phyloP scores from a whole-genome alignment of 2,113 vertebrate species.

The Cygnus buccinator region DNA sequence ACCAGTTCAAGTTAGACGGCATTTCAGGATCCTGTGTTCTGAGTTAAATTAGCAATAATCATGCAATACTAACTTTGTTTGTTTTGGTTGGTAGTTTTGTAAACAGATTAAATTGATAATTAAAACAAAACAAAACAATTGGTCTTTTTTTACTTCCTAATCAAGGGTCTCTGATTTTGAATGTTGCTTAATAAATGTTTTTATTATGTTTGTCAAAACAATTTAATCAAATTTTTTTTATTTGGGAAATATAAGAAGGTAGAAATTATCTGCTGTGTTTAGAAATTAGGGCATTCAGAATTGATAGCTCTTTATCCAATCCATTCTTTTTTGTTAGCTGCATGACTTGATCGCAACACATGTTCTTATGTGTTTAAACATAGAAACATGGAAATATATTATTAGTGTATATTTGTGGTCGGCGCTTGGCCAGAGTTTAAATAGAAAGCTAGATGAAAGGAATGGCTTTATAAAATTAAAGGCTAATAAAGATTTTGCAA shows the following conservation, averaged over 20 bases:
- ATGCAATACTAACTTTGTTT: not conserved
- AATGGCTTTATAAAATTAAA: constrained; percentile 37
- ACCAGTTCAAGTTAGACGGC: not conserved
- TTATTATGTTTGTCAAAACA: not conserved
- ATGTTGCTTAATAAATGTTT: not conserved
- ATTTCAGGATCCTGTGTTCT: not conserved
- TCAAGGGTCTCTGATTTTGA: not conserved
- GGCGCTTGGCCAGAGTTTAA: constrained; percentile 26
- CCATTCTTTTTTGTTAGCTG: not conserved
- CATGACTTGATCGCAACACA: not conserved
- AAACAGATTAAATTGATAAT: not conserved
- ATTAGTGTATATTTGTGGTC: not conserved
- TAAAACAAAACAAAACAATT: too few relatives aligned
- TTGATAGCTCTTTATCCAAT: not conserved
- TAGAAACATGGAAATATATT: not conserved
- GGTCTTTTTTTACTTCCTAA: not conserved
- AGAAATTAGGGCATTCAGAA: not conserved
- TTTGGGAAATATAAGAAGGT: not conserved
- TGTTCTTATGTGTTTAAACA: not conserved
- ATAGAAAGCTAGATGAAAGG: constrained; percentile 29
- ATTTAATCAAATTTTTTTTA: not conserved
- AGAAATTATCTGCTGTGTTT: not conserved
- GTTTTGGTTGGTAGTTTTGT: not conserved
- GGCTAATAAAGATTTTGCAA: constrained; percentile 13
- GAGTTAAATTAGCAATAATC: not conserved